Conservation (phyloP, 2,888 invertebrate species). For the Nyleta sp. region DNA sequence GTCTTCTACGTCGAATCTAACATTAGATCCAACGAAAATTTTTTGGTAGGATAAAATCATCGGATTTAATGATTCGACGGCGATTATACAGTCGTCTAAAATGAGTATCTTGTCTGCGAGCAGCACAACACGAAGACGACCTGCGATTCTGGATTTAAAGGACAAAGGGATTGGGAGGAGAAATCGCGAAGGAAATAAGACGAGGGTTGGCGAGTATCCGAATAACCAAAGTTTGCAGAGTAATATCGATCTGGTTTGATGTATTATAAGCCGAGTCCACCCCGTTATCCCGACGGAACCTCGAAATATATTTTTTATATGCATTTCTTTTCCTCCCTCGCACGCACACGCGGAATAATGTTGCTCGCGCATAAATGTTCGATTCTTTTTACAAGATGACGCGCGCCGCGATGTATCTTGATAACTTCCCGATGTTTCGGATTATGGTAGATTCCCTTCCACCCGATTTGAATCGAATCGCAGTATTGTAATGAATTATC, state of each 20-base stretch:
- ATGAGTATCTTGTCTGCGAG: too few species aligned
- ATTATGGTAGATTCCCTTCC: too few species aligned
- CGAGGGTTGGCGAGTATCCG: slow-evolving; percentile 73
- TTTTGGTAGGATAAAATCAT: too few species aligned
- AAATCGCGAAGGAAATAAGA: slow-evolving; percentile 65
- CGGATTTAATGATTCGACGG: too few species aligned
- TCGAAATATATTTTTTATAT: slow-evolving; percentile 80
- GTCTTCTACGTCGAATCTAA: too few species aligned
- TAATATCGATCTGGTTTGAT: slow-evolving; percentile 82
- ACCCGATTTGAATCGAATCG: too few species aligned
- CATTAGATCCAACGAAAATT: too few species aligned
- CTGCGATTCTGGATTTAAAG: slow-evolving; percentile 62
- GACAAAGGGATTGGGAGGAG: slow-evolving; percentile 68
- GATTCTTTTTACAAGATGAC: slow-evolving; percentile 77
- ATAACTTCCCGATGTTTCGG: slow-evolving; percentile 59
- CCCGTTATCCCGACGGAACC: slow-evolving; percentile 74
- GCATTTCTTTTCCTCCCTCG: slow-evolving; percentile 71
- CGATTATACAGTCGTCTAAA: too few species aligned
- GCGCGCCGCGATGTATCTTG: slow-evolving; percentile 64
- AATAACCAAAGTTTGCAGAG: slow-evolving; percentile 78
- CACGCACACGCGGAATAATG: slow-evolving; percentile 69
- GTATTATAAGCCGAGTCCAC: slow-evolving; percentile 80
- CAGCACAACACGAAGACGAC: slow-evolving; percentile 54
- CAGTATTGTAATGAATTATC: too few species aligned
- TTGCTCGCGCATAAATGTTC: slow-evolving; percentile 75